Conservation (phyloP, 2,888 invertebrate species). For the Dioctria rufipes region DNA sequence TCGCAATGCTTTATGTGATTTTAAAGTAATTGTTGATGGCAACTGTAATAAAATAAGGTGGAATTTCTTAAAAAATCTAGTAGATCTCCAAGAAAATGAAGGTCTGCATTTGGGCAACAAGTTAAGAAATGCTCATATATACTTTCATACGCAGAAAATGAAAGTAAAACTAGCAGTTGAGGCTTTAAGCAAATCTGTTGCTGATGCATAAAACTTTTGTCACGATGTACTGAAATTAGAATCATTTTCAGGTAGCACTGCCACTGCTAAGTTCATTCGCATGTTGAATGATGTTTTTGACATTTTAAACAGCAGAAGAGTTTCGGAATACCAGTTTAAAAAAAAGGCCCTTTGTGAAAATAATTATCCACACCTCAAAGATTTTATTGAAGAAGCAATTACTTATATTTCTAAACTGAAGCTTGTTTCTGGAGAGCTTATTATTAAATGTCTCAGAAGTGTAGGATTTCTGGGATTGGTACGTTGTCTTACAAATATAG, state of each 20-base stretch:
- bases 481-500: constrained; percentile 5
- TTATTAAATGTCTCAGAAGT: not conserved
- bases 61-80: too few relatives aligned
- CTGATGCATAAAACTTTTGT: constrained; percentile 33
- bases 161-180: not conserved
- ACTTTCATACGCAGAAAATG: too few relatives aligned
- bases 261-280: constrained; percentile 22
- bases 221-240: not conserved
- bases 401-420: constrained; percentile 8
- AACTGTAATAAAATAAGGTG: too few relatives aligned
- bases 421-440: not conserved
- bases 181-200: constrained; percentile 17
- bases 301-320: constrained; percentile 23
- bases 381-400: constrained; percentile 6
- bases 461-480: constrained; percentile 20
- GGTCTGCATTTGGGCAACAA: too few relatives aligned
- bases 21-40: too few relatives aligned
- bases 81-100: too few relatives aligned
- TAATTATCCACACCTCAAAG: not conserved
- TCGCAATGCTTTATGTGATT: too few relatives aligned
- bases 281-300: constrained; percentile 30
- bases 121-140: too few relatives aligned
- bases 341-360: constrained; percentile 9
- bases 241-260: constrained; percentile 12
- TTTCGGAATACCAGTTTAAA: not conserved